Base-by-base conservation (phyloP, 1,140 invertebrate genomes). In the Babylonia areolata region DNA sequence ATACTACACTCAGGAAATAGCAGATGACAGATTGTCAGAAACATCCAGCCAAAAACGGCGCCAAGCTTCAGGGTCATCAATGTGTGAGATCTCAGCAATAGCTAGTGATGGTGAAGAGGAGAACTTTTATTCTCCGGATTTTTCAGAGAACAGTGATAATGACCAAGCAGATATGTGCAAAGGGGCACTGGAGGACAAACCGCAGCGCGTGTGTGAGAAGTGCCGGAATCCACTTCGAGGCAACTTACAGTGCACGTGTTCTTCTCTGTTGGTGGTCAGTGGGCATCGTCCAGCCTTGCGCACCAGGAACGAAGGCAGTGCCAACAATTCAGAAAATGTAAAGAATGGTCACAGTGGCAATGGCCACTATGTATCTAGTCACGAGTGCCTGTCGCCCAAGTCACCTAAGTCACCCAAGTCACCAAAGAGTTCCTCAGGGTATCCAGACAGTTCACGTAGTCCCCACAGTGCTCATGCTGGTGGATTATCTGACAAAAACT, bases 321-420 rank as follows among this genome's bases (percentile, higher is more conserved):
- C 85, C n/a, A 84, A 84, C 82, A 84, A 84, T 46, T 84, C 82
- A 46, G 82, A 84, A 46, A 84, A 84, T 75, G 82, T 84, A 11
- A 84, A 84, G 37, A 84, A 84, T 31, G 82, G 82, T 28, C 58
- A 84, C 69, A 40, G 40, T 33, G 69, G 58, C 64, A 84, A 84
- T 37, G 35, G 64, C 40, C 82, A 84, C 31, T 84, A 46, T 75
- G 82, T 84, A 3, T 58, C 85, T 81, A 88, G 81, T 84, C 87
- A 88, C 79, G 87, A 88, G 85, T 88, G 87, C 79, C 87, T 88
- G 73, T 88, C 87, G 39, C 87, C 87, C 37, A 88, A 88, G 40
- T 88, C 87, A 37, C 87, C 87, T 31, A 88, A 86, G 58, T 88
- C 87, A 39, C 87, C 87, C n/a, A 88, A 85, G 51, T 87, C 87